Evolutionary conservation across 2,113 vertebrate species (phyloP).

Genomic region (Isurus oxyrinchus): DNA sequence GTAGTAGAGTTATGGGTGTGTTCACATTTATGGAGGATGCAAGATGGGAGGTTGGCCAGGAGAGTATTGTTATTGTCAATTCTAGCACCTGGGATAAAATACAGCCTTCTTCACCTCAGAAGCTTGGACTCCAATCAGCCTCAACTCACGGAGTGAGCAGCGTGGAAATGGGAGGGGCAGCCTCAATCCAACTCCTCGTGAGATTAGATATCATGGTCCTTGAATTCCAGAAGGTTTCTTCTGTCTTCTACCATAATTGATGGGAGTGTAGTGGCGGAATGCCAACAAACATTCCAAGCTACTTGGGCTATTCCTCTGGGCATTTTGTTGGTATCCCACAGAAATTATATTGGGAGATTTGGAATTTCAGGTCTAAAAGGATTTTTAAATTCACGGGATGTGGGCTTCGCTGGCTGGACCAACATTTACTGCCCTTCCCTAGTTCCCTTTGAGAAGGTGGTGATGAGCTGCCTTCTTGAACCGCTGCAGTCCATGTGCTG

Average conservation of each 20-base stretch:
- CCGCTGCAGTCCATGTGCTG: too few species aligned
- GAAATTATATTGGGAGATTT: too few species aligned
- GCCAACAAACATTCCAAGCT: not conserved
- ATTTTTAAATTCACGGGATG: too few species aligned
- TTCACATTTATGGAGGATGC: too few species aligned
- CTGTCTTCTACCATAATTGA: not conserved
- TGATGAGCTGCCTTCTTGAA: too few species aligned
- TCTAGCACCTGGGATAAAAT: not conserved
- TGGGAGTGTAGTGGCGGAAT: not conserved
- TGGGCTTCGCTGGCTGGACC: too few species aligned
- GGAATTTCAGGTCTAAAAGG: too few species aligned
- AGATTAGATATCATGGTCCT: not conserved
- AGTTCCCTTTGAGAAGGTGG: too few species aligned
- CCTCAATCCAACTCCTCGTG: not conserved
- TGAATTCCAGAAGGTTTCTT: not conserved
- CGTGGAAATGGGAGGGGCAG: not conserved
- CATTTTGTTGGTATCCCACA: too few species aligned
- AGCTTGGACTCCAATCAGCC: not conserved
- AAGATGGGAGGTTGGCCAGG: not conserved
- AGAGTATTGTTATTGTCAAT: not conserved
- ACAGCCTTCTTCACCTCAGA: not conserved
- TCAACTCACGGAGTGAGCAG: not conserved
- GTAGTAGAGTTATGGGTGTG: too few species aligned
- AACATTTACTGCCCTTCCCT: too few species aligned
- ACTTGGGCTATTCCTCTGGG: too few species aligned